Evolutionary conservation across 2,888 invertebrate genomes (phyloP), one percentile per base, ranked within the genome.

Genomic region (Cryptophagus acutangulus): DNA sequence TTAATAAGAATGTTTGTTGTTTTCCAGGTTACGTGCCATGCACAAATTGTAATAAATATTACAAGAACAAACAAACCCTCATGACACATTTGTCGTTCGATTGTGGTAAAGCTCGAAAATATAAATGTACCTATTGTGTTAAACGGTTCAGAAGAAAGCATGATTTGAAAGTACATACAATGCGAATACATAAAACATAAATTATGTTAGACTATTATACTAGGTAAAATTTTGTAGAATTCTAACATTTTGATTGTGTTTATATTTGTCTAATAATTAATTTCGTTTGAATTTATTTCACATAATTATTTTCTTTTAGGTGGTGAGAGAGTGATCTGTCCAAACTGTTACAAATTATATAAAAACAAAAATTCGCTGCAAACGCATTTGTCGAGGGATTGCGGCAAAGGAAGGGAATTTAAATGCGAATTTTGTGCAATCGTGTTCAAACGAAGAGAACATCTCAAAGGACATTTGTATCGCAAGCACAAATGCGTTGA

Each of bases 51-150:
- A 62, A 62, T 6, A 68, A 66, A 46, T 52, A 46, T 17, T 72
- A 72, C 53, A 68, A 66, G 38, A 66, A 70, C 63, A 20, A 20
- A 15, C 68, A 67, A 46, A 70, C 69, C 31, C 52, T 71, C 13
- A 63, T 61, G 31, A 64, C 72, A 12, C 73, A 74, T 49, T 61
- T 70, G 40, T 59, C 71, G 28, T 67, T 70, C n/a, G 72, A 72
- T 30, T 72, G 72, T 41, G 66, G 67, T 41, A 67, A 68, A 40
- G 66, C 62, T 26, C 71, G 66, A 40, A 62, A 55, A 46, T 71
- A 65, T 42, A 43, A 61, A 0, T 73, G 73, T 50, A 52, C 58
- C 25, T 45, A 58, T 2, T 73, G 73, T 50, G 55, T 63, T 4
- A 64, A 60, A 30, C 63, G 65, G 45, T 74, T 71, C 48, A 72